Conservation (phyloP, 2,888 invertebrate genomes). For the Periphyllus acericola region DNA sequence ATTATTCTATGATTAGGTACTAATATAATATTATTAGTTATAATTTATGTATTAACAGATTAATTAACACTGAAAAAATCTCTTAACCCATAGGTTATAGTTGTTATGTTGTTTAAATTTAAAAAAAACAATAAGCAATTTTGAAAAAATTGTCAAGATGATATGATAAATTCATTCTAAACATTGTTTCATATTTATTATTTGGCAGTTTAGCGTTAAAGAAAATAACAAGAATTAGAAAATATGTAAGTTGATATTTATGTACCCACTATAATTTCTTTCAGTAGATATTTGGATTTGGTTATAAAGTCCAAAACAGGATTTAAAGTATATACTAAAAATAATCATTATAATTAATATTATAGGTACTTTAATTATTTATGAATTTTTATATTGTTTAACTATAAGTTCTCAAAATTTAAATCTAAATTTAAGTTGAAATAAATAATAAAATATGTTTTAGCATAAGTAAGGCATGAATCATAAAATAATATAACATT, state of each 20-base stretch:
- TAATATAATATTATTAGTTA: background rate
- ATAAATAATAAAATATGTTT: too few species aligned
- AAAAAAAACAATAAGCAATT: background rate
- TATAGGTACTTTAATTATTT: background rate
- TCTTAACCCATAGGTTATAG: too few species aligned
- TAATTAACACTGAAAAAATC: too few species aligned
- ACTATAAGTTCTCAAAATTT: too few species aligned
- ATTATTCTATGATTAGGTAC: background rate
- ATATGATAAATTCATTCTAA: background rate
- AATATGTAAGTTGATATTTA: too few species aligned
- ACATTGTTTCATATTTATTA: background rate
- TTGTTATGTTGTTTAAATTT: background rate
- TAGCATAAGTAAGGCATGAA: background rate
- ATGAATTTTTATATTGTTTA: too few species aligned
- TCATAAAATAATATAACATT: background rate
- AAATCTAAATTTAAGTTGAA: too few species aligned
- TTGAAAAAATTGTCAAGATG: background rate
- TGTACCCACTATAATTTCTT: background rate
- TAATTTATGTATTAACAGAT: background rate
- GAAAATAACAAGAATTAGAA: background rate
- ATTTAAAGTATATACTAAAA: background rate
- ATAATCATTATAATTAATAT: background rate
- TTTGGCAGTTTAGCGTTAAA: background rate
- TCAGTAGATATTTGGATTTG: background rate
- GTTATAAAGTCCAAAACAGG: background rate